Conservation (phyloP, 2,797 vertebrate genomes). For the Hozukius guyotensis region DNA sequence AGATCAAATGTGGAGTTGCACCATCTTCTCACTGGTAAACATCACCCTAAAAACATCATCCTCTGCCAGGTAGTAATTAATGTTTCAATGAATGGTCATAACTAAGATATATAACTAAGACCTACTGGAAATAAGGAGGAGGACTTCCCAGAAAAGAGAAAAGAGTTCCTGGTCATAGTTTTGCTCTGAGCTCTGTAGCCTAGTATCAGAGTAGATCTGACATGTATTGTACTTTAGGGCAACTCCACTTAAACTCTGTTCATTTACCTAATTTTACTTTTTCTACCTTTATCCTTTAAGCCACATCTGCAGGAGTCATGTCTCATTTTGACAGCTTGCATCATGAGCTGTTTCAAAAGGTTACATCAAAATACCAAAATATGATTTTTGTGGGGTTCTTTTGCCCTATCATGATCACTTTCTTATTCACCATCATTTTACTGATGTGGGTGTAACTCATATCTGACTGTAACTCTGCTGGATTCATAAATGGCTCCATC, state of each 20-base stretch:
- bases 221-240: not conserved
- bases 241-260: not conserved
- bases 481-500: not conserved
- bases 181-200: not conserved
- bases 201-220: not conserved
- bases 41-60: constrained; percentile 1
- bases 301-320: not conserved
- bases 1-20: not conserved
- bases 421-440: not conserved
- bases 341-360: not conserved
- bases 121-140: not conserved
- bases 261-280: not conserved
- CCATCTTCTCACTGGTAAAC: not conserved
- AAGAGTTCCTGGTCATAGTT: not conserved
- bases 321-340: not conserved
- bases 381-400: not conserved
- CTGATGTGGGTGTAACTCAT: constrained; percentile 5
- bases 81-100: constrained; percentile 5
- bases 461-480: not conserved
- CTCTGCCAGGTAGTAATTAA: constrained; percentile 12
- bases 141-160: constrained; percentile 12
- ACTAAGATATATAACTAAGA: constrained; percentile 12
- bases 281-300: not conserved
- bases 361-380: not conserved
- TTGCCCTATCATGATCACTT: not conserved